A percentile compares a stretch with the other conserved stretches of the same genome.
phyloP scores from a whole-genome alignment of 23 tunicate species.

The Botrylloides violaceus region DNA sequence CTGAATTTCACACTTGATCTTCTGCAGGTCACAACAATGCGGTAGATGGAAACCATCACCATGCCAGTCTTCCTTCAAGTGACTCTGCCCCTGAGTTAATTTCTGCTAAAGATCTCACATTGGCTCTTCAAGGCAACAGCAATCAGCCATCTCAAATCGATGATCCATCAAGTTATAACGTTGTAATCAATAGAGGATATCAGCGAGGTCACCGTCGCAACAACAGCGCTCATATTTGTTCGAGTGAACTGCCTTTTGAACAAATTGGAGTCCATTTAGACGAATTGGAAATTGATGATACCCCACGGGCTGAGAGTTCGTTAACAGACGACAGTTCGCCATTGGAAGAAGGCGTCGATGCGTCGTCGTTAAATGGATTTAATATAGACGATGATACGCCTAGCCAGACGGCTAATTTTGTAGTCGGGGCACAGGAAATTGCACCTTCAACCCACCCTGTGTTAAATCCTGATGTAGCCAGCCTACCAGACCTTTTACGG shows the following conservation, averaged over 20 bases:
- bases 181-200: slow-evolving; percentile 12
- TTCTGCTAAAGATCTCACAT: slow-evolving; percentile 13
- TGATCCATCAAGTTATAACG: not conserved
- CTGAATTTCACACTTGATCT: too few species aligned
- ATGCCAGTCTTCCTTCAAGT: not conserved
- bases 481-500: not conserved
- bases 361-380: slow-evolving; percentile 18
- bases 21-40: not conserved
- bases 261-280: slow-evolving; percentile 22
- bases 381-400: slow-evolving; percentile 14
- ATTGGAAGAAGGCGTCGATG: slow-evolving; percentile 21
- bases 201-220: slow-evolving; percentile 30
- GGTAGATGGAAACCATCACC: not conserved
- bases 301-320: not conserved
- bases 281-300: not conserved
- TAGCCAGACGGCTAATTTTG: not conserved
- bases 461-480: not conserved
- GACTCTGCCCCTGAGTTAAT: slow-evolving; percentile 15
- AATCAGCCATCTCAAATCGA: not conserved
- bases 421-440: not conserved
- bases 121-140: not conserved
- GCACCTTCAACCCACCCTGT: not conserved
- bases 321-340: not conserved
- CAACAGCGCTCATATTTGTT: slow-evolving; percentile 38
- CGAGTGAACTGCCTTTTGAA: slow-evolving; percentile 53